Evolutionary conservation across 2,888 invertebrate genomes (phyloP).

Genomic region (Heliconius charithonia): DNA sequence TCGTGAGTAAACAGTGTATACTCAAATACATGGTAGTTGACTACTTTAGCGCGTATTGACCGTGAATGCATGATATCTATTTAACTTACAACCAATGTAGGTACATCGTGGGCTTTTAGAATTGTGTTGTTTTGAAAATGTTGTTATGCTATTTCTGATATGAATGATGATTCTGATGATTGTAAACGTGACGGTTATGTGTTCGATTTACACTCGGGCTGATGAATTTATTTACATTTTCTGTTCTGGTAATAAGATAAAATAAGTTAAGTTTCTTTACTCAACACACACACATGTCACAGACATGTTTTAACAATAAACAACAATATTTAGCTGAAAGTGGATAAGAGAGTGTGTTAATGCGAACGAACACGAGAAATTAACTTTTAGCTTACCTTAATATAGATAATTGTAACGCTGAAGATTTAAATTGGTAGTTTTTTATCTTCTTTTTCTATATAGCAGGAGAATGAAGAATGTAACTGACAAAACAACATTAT

Average conservation of each 20-base stretch:
- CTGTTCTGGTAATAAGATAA: not conserved
- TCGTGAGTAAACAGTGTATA: slow-evolving; percentile 52
- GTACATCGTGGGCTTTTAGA: slow-evolving; percentile 14
- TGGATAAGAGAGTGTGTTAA: no score
- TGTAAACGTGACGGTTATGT: not conserved
- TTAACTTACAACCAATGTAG: slow-evolving; percentile 22
- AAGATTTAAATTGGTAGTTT: not conserved
- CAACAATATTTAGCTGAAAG: no score
- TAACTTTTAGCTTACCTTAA: not conserved
- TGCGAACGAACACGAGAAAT: no score
- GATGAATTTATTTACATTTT: not conserved
- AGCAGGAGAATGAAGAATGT: no score
- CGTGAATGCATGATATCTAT: slow-evolving; percentile 40
- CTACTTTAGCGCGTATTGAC: slow-evolving; percentile 38
- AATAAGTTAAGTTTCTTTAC: no score
- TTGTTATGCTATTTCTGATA: not conserved
- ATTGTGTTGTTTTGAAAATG: not conserved
- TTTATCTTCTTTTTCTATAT: not conserved
- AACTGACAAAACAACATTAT: no score
- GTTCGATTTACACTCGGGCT: no score
- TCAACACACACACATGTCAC: no score
- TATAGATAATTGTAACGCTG: not conserved
- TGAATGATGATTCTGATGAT: no score
- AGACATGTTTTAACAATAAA: no score
- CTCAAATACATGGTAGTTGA: slow-evolving; percentile 49